Percentiles rank a stretch among this genome's conserved stretches.
Evolutionary conservation across 2,888 invertebrate species (phyloP).

Genomic region (Stenodera caucasica): DNA sequence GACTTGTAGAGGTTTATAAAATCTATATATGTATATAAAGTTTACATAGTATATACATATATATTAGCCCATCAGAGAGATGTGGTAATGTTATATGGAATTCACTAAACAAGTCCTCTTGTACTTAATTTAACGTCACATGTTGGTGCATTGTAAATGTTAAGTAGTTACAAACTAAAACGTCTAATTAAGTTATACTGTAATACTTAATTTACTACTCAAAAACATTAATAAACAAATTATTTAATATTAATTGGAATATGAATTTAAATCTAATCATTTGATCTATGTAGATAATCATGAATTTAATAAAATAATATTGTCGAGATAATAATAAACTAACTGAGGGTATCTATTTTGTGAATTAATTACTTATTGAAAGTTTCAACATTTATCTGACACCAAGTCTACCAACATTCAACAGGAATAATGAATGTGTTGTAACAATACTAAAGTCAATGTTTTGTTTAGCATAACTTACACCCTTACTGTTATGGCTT

Average conservation of each 20-base stretch:
- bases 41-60: no score
- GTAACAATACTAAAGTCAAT: background rate
- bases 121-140: slow-evolving; percentile 14
- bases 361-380: slow-evolving; percentile 1
- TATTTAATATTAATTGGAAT: background rate
- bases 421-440: background rate
- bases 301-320: background rate
- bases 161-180: slow-evolving; percentile 4
- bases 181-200: background rate
- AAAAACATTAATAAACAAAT: no score
- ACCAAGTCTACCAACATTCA: background rate
- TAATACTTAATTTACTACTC: background rate
- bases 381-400: slow-evolving; percentile 4
- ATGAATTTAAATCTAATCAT: background rate
- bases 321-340: background rate
- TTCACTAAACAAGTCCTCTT: slow-evolving; percentile 10
- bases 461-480: background rate
- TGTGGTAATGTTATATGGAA: slow-evolving; percentile 17
- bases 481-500: background rate
- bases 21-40: slow-evolving; percentile 10
- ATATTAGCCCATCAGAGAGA: no score
- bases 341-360: background rate
- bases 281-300: background rate
- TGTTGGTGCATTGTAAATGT: slow-evolving; percentile 18
- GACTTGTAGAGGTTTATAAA: slow-evolving; percentile 16